Evolutionary conservation across 2,888 invertebrate species (phyloP), one percentile per base, ranked within the genome.

Genomic region (Diarsia dahlii): DNA sequence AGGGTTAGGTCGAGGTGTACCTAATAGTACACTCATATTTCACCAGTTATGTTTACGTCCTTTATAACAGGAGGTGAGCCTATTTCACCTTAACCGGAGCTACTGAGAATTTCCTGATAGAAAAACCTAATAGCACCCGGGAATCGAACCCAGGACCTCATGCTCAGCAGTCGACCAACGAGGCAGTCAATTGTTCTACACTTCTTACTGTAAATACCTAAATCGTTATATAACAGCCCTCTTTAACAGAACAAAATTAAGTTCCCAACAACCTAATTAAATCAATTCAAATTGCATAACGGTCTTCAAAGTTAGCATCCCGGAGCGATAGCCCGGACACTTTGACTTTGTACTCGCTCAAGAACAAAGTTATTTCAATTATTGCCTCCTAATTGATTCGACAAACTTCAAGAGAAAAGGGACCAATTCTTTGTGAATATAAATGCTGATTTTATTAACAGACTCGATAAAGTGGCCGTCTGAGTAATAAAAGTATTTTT

Each of bases 311-410:
- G 28, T 60, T 54, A 13, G 20, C 50, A 34, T 56, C 18, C 18
- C 15, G 20, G 3, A 64, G 52, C 28, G 28, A 58, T 48, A 28
- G 39, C 45, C n/a, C 34, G 23, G 64, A 50, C 54, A 45, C 77
- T 62, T 69, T 34, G 60, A 71, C 70, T 67, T 60, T n/a, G 52
- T 74, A 65, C 20, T 60, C 67, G 20, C 58, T 60, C 10, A 39
- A 62, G 56, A 71, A 67, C 71, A 56, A 81, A 80, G 63, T 76
- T 81, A 68, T 76, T 71, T 68, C 45, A 80, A 60, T 76, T 34
- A 71, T 68, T 68, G 18, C 60, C 64, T 60, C n/a, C 20, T 48
- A 81, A 76, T 81, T 71, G 64, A 68, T 68, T 67, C 28, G 1
- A 48, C 56, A 54, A 50, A 70, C 65, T 80, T 70, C 34, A 56